Percentiles rank a stretch among this genome's conserved stretches.
These are phyloP conservation scores for Tenthredo notha DNA, from an alignment of 2,888 invertebrate species.

Conservation along the genomic window DNA sequence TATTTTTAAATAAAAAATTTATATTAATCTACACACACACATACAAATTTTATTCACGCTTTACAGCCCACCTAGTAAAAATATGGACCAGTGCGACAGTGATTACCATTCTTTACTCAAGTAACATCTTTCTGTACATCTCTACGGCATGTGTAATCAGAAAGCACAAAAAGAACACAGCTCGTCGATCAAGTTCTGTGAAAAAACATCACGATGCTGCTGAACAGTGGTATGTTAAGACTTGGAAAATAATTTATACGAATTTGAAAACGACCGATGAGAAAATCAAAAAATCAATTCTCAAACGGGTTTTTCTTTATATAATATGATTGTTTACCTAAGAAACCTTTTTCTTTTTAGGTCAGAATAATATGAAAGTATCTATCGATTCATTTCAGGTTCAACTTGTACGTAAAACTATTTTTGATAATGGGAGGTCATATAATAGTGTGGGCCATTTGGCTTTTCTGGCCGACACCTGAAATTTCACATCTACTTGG, in stretches of 20 bases:
- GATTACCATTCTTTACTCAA: neutral
- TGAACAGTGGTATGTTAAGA: conserved; percentile 9
- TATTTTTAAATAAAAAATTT: neutral
- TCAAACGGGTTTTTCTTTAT: neutral
- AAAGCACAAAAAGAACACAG: neutral
- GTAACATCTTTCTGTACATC: neutral
- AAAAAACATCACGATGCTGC: neutral
- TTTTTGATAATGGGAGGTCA: conserved; percentile 30
- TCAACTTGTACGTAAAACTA: conserved; percentile 34
- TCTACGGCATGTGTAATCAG: neutral
- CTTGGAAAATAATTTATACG: neutral
- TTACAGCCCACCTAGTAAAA: neutral
- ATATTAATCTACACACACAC: neutral
- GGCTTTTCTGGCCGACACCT: neutral
- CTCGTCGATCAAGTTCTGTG: neutral
- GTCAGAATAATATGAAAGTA: neutral
- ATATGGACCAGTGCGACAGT: neutral
- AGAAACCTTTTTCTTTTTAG: neutral
- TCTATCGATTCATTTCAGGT: neutral
- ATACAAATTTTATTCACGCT: neutral
- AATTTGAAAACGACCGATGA: neutral
- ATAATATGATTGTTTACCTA: neutral
- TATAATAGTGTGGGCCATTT: neutral
- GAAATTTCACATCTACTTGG: neutral
- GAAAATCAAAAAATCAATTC: neutral